Evolutionary conservation across 2,113 vertebrate genomes (phyloP), one percentile per base, ranked within the genome.

Genomic region (Oryzias javanicus): DNA sequence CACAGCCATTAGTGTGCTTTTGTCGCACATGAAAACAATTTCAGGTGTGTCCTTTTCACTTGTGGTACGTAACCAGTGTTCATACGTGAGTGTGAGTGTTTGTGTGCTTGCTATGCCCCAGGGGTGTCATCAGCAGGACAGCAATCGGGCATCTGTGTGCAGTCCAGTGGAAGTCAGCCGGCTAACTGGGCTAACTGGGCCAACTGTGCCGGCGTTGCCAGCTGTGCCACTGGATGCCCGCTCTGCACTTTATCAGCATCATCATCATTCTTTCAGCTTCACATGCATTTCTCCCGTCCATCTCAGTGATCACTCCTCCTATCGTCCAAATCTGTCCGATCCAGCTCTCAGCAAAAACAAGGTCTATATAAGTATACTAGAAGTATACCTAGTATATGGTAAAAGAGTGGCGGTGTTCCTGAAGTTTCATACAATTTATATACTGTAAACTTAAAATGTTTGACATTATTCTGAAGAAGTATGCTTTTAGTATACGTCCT

Each of bases 71-170:
- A 73, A 57, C 35, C n/a, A 59, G 20, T 42, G 1, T 49, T 6
- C 27, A 14, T 54, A 16, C 49, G 29, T 69, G 44, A 57, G 47
- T 54, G 51, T 64, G 60, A 74, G 63, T 63, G 64, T 68, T 12
- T 51, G 40, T 62, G 67, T 79, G 65, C 64, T 60, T 73, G 64
- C 70, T 48, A 53, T 64, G 80, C 83, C 87, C 82, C 82, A 22
- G 22, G 87, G 87, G 89, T 89, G 82, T 85, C 89, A 86, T 91
- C 90, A 90, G 84, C 55, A 53, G 89, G 88, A 88, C 89, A 91
- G 87, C 89, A 88, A 91, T 90, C 89, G 88, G 90, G 90, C 89
- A 90, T 91, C 87, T 88, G 90, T 87, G 89, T 79, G 74, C 89
- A 85, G 88, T 89, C 89, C 87, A 86, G 85, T 84, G 86, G 83